Conservation (phyloP, 2,113 vertebrate genomes). For the Oxygymnocypris stewartii region DNA sequence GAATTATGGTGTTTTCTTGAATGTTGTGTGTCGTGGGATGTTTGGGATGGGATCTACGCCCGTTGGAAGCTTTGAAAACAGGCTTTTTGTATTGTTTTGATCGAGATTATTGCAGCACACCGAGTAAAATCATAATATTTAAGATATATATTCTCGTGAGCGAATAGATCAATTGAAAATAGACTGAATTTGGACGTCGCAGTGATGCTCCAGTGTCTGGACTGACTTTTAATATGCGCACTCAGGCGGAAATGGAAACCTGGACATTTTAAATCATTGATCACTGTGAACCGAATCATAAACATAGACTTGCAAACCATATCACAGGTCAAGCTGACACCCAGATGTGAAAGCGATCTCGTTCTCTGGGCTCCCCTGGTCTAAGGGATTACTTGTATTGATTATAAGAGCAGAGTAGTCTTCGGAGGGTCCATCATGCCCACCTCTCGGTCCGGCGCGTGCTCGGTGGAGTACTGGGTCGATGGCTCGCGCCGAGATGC, state of each 20-base stretch:
- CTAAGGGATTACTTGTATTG: slow-evolving; percentile 40
- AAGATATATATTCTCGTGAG: neutral
- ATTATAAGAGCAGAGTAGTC: slow-evolving; percentile 30
- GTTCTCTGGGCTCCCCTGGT: slow-evolving; percentile 41
- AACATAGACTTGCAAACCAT: neutral
- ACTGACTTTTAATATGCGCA: slow-evolving; percentile 33
- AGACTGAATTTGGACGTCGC: neutral
- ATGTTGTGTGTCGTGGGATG: neutral
- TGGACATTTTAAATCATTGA: slow-evolving; percentile 31
- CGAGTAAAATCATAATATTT: neutral
- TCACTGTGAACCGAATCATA: neutral
- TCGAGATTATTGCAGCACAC: neutral
- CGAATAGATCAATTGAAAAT: neutral
- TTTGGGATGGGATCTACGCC: slow-evolving; percentile 39
- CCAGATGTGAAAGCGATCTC: slow-evolving; percentile 22
- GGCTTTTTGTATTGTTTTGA: slow-evolving; percentile 1
- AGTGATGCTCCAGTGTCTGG: slow-evolving; percentile 25
- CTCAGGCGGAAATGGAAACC: slow-evolving; percentile 52
- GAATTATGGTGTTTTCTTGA: slow-evolving; percentile 19
- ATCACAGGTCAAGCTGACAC: slow-evolving; percentile 10
- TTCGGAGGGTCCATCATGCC: slow-evolving; percentile 72
- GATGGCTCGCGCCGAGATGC: slow-evolving; percentile 82
- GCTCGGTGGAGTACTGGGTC: slow-evolving; percentile 82
- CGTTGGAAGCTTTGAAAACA: slow-evolving; percentile 19
- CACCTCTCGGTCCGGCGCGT: slow-evolving; percentile 74